These are phyloP conservation scores for Lepidothrix coronata DNA, from an alignment of 2,113 vertebrate species.

Conservation along the genomic window DNA sequence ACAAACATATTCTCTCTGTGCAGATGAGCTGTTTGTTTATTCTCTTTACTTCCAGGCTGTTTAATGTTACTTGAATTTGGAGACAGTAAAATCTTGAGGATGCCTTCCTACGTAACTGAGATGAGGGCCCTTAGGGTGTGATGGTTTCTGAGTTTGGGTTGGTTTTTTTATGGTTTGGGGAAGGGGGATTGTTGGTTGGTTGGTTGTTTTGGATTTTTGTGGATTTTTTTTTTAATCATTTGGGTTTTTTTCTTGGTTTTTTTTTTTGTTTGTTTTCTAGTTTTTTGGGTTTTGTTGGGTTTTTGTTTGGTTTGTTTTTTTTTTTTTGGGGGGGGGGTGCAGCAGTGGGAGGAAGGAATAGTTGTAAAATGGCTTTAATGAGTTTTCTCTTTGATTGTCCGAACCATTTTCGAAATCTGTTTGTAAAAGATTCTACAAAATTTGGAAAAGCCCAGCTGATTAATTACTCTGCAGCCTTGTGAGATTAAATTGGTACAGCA, in stretches of 20 bases:
- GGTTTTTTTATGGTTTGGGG: too few relatives aligned
- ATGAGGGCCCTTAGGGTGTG: not conserved
- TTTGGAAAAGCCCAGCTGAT: not conserved
- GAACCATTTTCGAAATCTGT: not conserved
- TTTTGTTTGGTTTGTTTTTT: too few relatives aligned
- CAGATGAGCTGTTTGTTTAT: not conserved
- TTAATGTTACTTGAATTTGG: not conserved
- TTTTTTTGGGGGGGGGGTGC: accelerated
- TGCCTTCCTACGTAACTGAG: not conserved
- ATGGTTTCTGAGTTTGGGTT: not conserved
- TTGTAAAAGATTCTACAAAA: not conserved
- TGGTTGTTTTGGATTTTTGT: not conserved
- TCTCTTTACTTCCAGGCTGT: not conserved
- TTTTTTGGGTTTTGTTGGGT: not conserved
- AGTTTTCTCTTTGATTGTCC: not conserved
- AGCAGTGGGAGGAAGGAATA: not conserved
- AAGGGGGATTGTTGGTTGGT: not conserved
- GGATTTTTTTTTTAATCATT: not conserved
- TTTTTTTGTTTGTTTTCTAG: not conserved
- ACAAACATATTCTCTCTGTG: not conserved
- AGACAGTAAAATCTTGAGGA: not conserved
- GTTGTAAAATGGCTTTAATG: accelerated
- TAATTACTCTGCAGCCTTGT: not conserved
- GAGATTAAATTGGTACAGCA: not conserved
- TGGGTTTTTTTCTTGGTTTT: not conserved